These are phyloP conservation scores for Rhabdornis inornatus DNA, from an alignment of 2,113 vertebrate genomes.

Conservation along the genomic window DNA sequence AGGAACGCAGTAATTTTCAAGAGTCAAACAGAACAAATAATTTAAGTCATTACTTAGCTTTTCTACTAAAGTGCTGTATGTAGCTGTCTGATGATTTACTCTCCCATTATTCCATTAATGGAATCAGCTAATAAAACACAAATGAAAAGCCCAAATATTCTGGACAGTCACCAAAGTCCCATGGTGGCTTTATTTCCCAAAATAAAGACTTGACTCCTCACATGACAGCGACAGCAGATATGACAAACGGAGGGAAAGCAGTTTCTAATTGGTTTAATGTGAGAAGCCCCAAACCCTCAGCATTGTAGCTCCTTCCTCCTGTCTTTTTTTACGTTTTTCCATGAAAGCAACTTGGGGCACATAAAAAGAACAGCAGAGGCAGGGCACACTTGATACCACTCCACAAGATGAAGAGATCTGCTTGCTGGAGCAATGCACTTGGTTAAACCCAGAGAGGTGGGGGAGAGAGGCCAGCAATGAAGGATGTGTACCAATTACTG, in stretches of 20 bases:
- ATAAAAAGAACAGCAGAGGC: not conserved
- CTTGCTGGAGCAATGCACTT: not conserved
- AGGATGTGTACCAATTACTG: conserved; percentile 45
- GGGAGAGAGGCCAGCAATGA: not conserved
- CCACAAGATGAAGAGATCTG: not conserved
- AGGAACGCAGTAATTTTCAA: not conserved
- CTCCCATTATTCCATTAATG: not conserved
- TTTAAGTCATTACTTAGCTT: not conserved
- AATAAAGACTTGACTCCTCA: not conserved
- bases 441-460: not conserved
- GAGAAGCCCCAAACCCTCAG: not conserved
- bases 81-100: not conserved
- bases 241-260: not conserved
- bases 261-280: not conserved
- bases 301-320: not conserved
- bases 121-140: not conserved
- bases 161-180: not conserved
- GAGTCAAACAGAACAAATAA: not conserved
- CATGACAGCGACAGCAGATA: not conserved
- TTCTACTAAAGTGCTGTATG: not conserved
- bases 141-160: not conserved
- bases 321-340: not conserved
- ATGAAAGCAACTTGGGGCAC: not conserved
- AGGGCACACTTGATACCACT: not conserved
- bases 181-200: not conserved